These are phyloP conservation scores for Sarotherodon lohbergeri DNA, from an alignment of 2,113 vertebrate genomes.

Conservation along the genomic window DNA sequence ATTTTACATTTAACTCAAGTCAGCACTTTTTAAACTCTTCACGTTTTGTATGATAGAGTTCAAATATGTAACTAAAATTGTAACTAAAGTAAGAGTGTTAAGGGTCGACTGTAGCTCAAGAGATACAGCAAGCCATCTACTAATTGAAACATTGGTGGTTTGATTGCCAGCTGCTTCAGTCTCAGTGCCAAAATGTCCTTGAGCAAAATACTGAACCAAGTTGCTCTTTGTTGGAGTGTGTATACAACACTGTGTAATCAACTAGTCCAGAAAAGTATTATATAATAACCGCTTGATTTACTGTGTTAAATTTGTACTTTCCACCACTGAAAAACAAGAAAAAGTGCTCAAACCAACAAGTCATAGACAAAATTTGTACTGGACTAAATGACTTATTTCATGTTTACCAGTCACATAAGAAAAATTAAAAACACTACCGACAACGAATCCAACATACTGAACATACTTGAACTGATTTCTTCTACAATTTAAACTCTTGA, in stretches of 20 bases:
- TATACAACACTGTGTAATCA: not conserved
- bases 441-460: not conserved
- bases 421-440: not conserved
- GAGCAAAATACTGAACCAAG: not conserved
- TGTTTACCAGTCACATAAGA: not conserved
- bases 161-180: not conserved
- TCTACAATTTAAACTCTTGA: not conserved
- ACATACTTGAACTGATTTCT: not conserved
- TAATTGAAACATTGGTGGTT: not conserved
- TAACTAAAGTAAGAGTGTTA: not conserved
- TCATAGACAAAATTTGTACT: not conserved
- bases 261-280: not conserved
- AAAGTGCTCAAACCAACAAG: not conserved
- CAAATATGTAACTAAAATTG: not conserved
- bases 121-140: not conserved
- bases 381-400: not conserved
- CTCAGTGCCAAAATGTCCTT: not conserved
- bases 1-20: not conserved
- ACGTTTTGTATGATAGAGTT: not conserved
- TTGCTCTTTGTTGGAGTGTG: not conserved
- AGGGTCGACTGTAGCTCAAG: not conserved
- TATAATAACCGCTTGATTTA: accelerated
- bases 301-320: not conserved
- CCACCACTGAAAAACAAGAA: not conserved
- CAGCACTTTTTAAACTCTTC: not conserved